Evolutionary conservation across 2,113 vertebrate genomes (phyloP).

Genomic region (Falco punctatus): DNA sequence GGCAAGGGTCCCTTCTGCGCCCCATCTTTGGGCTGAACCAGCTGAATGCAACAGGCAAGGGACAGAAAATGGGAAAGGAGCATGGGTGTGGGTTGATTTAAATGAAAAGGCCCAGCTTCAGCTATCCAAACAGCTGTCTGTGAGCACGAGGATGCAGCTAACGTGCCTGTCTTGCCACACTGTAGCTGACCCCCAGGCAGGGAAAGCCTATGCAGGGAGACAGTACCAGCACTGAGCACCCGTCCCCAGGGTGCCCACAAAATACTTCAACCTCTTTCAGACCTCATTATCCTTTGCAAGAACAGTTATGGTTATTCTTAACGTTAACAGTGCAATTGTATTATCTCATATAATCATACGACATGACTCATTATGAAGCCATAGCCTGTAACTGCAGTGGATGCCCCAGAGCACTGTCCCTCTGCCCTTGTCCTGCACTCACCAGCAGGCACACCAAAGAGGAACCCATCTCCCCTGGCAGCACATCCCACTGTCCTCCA

Average conservation of each 20-base stretch:
- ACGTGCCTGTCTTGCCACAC: rapidly evolving
- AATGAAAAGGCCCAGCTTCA: background rate
- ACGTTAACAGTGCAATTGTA: background rate
- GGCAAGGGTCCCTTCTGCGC: background rate
- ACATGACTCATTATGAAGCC: background rate
- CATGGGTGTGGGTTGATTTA: rapidly evolving
- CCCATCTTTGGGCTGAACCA: background rate
- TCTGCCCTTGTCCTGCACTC: background rate
- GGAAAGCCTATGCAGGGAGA: background rate
- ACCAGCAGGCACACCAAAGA: background rate
- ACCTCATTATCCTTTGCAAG: background rate
- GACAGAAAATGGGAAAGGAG: background rate
- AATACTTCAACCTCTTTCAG: background rate
- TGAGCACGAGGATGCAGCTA: background rate
- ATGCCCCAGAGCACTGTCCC: background rate
- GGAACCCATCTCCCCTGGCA: background rate
- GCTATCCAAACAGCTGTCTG: background rate
- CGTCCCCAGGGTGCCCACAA: background rate
- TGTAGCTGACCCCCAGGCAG: background rate
- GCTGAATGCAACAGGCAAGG: background rate
- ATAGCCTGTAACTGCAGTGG: background rate
- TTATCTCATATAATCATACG: background rate
- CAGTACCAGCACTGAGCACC: background rate
- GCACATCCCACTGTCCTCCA: background rate
- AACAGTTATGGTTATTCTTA: background rate